Conservation (phyloP, 2,113 vertebrate genomes). For the Pitta sordida region DNA sequence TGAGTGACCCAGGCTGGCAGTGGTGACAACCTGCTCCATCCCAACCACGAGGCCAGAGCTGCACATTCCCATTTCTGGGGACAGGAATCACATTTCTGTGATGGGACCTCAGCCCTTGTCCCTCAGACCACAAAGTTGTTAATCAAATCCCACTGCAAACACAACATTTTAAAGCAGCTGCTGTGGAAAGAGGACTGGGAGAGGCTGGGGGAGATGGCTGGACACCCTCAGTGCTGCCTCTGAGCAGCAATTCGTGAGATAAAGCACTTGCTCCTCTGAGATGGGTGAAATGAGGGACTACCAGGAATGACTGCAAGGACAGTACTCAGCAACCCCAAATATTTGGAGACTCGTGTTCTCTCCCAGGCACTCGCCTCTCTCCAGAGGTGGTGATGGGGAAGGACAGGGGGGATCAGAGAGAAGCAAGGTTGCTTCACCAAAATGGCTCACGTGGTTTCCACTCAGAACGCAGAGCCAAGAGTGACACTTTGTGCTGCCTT, state of each 20-base stretch:
- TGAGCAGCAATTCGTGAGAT: neutral
- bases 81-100: neutral
- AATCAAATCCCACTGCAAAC: neutral
- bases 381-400: neutral
- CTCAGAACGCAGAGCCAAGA: neutral
- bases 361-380: neutral
- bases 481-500: neutral
- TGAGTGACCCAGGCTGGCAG: accelerated
- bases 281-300: neutral
- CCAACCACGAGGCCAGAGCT: neutral
- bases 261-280: neutral
- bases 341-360: neutral
- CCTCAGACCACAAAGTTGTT: neutral
- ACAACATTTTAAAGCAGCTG: neutral
- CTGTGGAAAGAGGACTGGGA: no score
- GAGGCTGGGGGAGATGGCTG: neutral
- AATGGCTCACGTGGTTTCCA: neutral
- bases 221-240: neutral
- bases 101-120: neutral
- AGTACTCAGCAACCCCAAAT: neutral
- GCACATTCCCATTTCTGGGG: neutral
- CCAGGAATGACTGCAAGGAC: neutral
- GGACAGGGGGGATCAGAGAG: neutral
- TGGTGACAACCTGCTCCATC: neutral
- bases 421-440: accelerated